Evolutionary conservation across 2,888 invertebrate genomes (phyloP).

Genomic region (Hymenopus coronatus): DNA sequence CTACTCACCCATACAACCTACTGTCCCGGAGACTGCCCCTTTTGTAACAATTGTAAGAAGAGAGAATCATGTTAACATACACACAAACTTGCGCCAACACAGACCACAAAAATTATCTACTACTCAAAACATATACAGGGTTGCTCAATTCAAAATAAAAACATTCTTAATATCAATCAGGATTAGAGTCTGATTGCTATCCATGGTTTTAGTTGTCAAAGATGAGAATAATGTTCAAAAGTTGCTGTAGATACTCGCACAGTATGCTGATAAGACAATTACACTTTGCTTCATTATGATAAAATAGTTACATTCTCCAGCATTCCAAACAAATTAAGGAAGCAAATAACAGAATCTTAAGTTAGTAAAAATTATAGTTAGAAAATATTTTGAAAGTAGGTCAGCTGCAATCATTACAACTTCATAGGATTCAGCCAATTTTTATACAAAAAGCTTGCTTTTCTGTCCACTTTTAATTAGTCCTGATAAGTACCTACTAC

Average conservation of each 20-base stretch:
- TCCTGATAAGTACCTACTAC: no score
- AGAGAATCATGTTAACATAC: slow-evolving; percentile 24
- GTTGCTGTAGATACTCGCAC: not conserved
- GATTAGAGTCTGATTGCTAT: not conserved
- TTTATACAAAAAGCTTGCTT: no score
- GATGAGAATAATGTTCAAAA: no score
- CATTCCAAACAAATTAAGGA: not conserved
- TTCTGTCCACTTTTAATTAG: no score
- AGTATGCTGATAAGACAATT: not conserved
- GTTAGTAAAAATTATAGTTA: no score
- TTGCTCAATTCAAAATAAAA: not conserved
- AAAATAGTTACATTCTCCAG: not conserved
- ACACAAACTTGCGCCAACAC: not conserved
- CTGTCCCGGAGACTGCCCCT: slow-evolving; percentile 89
- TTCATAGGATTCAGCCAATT: no score
- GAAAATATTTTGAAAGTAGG: no score
- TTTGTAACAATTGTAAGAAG: slow-evolving; percentile 30
- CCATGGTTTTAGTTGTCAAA: not conserved
- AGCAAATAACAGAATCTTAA: not conserved
- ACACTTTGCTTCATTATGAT: not conserved
- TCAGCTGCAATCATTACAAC: no score
- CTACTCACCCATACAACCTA: slow-evolving; percentile 79
- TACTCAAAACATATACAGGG: not conserved
- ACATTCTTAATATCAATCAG: not conserved
- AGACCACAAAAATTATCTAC: not conserved